phyloP scores from a whole-genome alignment of 2,113 vertebrate genomes.

The Heliornis fulica region DNA sequence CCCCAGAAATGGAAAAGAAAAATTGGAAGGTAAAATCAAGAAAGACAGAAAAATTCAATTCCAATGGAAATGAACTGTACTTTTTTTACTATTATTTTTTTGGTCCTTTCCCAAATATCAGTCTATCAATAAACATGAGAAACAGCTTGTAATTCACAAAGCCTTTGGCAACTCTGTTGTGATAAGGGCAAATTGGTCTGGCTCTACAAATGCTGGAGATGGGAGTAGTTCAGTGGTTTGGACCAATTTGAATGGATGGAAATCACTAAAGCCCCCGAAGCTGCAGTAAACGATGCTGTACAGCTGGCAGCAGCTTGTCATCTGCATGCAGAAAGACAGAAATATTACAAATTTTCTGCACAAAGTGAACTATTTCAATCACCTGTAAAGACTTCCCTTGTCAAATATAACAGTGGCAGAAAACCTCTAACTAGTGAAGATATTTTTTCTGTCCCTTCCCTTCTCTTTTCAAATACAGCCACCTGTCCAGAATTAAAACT shows the following conservation, averaged over 20 bases:
- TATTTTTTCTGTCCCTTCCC: neutral
- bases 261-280: constrained; percentile 50
- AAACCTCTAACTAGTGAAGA: neutral
- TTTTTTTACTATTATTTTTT: constrained; percentile 29
- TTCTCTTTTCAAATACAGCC: constrained; percentile 23
- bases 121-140: constrained; percentile 75
- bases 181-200: constrained; percentile 68
- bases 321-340: constrained; percentile 51
- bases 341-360: constrained; percentile 36
- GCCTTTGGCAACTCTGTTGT: constrained; percentile 45
- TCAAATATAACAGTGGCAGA: constrained; percentile 56
- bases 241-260: constrained; percentile 56
- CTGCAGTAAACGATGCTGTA: constrained; percentile 38
- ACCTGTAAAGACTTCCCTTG: constrained; percentile 52
- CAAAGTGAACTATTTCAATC: constrained; percentile 59
- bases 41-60: neutral
- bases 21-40: neutral
- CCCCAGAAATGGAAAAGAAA: neutral
- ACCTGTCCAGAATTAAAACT: constrained; percentile 59
- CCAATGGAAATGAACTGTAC: constrained; percentile 48
- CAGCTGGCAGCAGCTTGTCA: constrained; percentile 60
- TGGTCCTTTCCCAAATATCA: constrained; percentile 69
- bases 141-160: constrained; percentile 69
- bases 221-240: constrained; percentile 68
- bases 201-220: constrained; percentile 36